A percentile compares a stretch with the other conserved stretches of the same genome.
Evolutionary conservation across 92 coral and sea anemone genomes (phyloP).

Genomic region (Virgularia gustaviana): DNA sequence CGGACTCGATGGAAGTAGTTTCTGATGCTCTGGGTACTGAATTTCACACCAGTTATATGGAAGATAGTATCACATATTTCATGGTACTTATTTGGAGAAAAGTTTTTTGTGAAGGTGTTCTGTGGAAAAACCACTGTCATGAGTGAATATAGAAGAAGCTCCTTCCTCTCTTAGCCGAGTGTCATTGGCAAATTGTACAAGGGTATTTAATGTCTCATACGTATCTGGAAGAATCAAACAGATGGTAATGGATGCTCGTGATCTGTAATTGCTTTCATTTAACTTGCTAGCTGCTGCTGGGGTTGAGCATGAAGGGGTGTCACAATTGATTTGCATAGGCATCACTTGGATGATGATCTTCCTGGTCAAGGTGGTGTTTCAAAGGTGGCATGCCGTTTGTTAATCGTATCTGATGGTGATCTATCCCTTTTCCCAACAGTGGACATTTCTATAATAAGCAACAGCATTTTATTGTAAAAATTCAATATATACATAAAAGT

Average conservation of each 20-base stretch:
- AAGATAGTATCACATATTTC: slow-evolving; percentile 10
- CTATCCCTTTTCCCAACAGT: too few species aligned
- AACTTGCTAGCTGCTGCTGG: slow-evolving; percentile 3
- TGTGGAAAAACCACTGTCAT: slow-evolving; percentile 27
- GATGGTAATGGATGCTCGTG: not conserved
- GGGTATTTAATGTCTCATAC: not conserved
- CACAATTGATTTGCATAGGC: not conserved
- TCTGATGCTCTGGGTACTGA: slow-evolving; percentile 20
- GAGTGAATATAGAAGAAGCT: slow-evolving; percentile 29
- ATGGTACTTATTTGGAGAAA: slow-evolving; percentile 24
- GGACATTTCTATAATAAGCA: too few species aligned
- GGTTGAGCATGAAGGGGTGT: slow-evolving; percentile 31
- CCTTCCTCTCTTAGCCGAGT: slow-evolving; percentile 11
- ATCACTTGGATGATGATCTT: not conserved
- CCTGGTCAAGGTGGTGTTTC: not conserved
- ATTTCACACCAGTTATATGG: slow-evolving; percentile 27
- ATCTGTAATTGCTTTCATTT: not conserved
- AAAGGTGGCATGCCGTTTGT: too few species aligned
- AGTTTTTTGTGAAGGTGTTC: slow-evolving; percentile 32
- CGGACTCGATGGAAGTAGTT: slow-evolving; percentile 28
- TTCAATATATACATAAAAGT: too few species aligned
- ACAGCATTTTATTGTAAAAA: too few species aligned
- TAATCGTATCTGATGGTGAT: too few species aligned
- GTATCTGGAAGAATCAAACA: not conserved
- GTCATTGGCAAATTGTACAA: not conserved